Conservation (phyloP, 2,113 vertebrate species). For the Saguinus midas region DNA sequence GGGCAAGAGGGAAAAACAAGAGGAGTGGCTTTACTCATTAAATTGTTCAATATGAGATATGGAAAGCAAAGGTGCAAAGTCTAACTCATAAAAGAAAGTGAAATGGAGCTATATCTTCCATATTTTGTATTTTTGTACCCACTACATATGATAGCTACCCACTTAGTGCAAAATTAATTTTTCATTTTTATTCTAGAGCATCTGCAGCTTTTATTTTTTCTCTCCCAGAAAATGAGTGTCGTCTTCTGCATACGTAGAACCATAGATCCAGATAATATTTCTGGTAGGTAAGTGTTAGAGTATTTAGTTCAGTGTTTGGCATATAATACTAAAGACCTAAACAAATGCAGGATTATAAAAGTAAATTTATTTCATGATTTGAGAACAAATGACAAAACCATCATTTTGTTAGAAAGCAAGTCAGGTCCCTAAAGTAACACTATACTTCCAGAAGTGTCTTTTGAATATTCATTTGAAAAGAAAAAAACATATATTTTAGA, state of each 20-base stretch:
- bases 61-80: not conserved
- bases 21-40: not conserved
- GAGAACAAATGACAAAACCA: not conserved
- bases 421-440: not conserved
- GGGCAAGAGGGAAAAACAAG: not conserved
- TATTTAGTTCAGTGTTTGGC: not conserved
- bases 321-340: not conserved
- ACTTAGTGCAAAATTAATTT: not conserved
- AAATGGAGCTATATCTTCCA: not conserved
- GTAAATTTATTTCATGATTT: not conserved
- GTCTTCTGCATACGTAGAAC: not conserved
- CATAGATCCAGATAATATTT: not conserved
- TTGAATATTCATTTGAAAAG: not conserved
- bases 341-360: slow-evolving; percentile 9
- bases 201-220: not conserved
- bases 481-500: not conserved
- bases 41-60: not conserved
- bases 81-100: not conserved
- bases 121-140: not conserved
- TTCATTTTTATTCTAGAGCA: slow-evolving; percentile 2
- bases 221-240: not conserved
- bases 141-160: not conserved
- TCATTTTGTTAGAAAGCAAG: not conserved
- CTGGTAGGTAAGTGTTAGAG: not conserved
- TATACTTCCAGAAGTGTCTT: not conserved